Base-by-base conservation (phyloP, 2,113 vertebrate genomes). In the Oryzias celebensis region DNA sequence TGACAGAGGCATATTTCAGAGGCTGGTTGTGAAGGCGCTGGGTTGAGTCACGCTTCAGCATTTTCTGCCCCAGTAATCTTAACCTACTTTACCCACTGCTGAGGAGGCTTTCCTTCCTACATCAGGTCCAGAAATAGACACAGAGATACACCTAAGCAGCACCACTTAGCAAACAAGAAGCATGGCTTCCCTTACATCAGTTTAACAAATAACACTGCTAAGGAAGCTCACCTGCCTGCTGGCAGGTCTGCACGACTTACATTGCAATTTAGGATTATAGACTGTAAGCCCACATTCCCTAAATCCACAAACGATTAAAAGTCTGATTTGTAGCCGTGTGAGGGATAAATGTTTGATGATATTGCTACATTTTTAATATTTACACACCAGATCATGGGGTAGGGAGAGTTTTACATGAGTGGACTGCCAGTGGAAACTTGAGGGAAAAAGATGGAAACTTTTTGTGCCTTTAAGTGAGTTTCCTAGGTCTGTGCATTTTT, bases 31-130 rank as follows among this genome's bases (percentile, higher is more conserved):
- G 71, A 75, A 86, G 68, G 64, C 78, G 48, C 73, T 81, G 77
- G 66, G 68, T 82, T 88, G 86, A 87, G 86, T 90, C 89, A 90
- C 72, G 75, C 80, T 83, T 60, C 74, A 65, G 78, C 75, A 88
- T 91, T 91, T 91, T 91, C 89, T 91, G 89, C 90, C 89, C 88
- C 82, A 90, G 82, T 92, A 89, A 92, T 87, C 80, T 85, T 79
- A 88, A 76, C 80, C 85, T 80, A 87, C 77, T 87, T 89, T 86
- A 63, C 55, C 71, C 52, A 58, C 65, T 64, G 57, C 71, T 1
- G 80, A 89, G 75, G 58, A 85, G 68, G 66, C 75, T 73, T 77
- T 68, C 58, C 68, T 71, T 59, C 62, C 65, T 43, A 49, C 52
- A 13, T 53, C 52, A 22, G 56, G 52, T 50, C 68, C 73, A 59